These are phyloP conservation scores for Epinephelus moara DNA, from an alignment of 2,113 vertebrate species.

Conservation along the genomic window DNA sequence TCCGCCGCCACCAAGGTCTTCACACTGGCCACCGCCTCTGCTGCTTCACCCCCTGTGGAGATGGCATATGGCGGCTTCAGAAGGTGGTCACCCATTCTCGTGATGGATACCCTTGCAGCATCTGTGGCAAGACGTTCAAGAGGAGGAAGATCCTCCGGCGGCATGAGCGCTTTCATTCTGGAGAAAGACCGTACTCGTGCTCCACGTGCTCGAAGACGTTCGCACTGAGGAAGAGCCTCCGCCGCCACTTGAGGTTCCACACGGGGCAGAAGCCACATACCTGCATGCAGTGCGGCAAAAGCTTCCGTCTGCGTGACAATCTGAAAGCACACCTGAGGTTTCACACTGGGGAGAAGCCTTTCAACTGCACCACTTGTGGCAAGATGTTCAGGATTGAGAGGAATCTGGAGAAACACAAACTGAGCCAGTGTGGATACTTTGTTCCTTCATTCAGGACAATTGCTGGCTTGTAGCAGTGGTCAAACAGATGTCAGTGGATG, in stretches of 20 bases:
- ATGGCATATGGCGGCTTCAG: constrained; percentile 78
- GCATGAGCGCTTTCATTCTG: constrained; percentile 83
- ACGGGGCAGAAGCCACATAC: constrained; percentile 80
- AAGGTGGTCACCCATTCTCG: constrained; percentile 52
- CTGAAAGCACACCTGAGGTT: constrained; percentile 82
- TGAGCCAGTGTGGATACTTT: constrained; percentile 39
- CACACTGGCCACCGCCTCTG: constrained; percentile 84
- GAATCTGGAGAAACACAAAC: constrained; percentile 79
- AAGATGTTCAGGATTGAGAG: constrained; percentile 80
- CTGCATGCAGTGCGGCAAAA: constrained; percentile 79
- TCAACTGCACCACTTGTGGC: constrained; percentile 70
- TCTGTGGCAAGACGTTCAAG: constrained; percentile 79
- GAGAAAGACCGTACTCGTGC: constrained; percentile 82
- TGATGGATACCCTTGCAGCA: constrained; percentile 67
- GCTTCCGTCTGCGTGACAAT: constrained; percentile 81
- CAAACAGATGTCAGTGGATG: not conserved
- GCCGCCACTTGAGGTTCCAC: constrained; percentile 82
- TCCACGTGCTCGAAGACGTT: constrained; percentile 75
- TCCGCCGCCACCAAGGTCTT: constrained; percentile 77
- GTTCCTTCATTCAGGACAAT: constrained; percentile 68
- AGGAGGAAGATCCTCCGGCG: constrained; percentile 79
- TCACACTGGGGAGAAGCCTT: constrained; percentile 82
- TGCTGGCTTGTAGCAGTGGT: constrained; percentile 63
- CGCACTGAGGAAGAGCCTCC: constrained; percentile 80
- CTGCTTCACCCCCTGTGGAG: constrained; percentile 76